Conservation (phyloP, 2,113 vertebrate genomes). For the Anarhynchus alexandrinus region DNA sequence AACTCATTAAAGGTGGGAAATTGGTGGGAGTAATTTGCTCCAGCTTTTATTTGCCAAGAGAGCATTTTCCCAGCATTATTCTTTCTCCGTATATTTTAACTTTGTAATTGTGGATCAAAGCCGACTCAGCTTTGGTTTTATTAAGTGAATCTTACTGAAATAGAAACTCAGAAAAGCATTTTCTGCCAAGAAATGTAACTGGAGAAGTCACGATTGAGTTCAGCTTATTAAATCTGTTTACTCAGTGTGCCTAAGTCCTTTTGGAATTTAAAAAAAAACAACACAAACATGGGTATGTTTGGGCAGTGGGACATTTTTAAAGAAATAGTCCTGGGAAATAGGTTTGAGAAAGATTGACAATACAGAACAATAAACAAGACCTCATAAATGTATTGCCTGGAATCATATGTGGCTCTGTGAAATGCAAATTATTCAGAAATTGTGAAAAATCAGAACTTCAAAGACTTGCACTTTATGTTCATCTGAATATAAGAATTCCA, state of each 20-base stretch:
- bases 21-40: constrained; percentile 45
- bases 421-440: background rate
- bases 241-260: constrained; percentile 47
- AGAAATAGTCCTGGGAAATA: background rate
- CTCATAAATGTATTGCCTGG: background rate
- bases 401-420: background rate
- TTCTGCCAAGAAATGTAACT: constrained; percentile 65
- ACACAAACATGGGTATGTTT: background rate
- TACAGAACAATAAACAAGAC: background rate
- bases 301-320: constrained; percentile 15
- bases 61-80: constrained; percentile 65
- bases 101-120: constrained; percentile 62
- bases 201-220: constrained; percentile 62
- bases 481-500: constrained; percentile 2
- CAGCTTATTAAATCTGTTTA: constrained; percentile 67
- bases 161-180: constrained; percentile 56
- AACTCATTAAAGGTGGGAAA: constrained; percentile 64
- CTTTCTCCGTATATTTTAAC: constrained; percentile 49
- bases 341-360: background rate
- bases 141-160: constrained; percentile 58
- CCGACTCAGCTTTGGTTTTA: constrained; percentile 37
- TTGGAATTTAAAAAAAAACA: constrained; percentile 9
- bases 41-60: constrained; percentile 45
- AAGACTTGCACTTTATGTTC: background rate
- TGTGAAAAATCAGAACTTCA: background rate